phyloP scores from a whole-genome alignment of 1,140 invertebrate genomes.

The Alviniconcha marisindica region DNA sequence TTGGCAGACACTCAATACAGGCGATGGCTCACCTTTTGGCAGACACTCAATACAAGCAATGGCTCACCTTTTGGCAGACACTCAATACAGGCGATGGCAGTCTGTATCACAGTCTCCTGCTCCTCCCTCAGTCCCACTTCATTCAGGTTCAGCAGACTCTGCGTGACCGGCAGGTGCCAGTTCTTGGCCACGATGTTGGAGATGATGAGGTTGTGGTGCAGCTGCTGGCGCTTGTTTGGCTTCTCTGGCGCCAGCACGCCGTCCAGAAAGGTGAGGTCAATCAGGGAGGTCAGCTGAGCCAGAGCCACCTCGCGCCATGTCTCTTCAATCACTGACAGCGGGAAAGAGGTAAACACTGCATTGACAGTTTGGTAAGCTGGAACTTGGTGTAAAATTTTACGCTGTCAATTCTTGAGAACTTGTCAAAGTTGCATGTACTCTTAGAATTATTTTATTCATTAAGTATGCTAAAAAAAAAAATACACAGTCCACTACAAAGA shows the following conservation, averaged over 20 bases:
- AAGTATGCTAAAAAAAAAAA: no score
- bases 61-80: slow-evolving; percentile 61
- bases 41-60: slow-evolving; percentile 62
- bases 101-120: slow-evolving; percentile 60
- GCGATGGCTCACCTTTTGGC: slow-evolving; percentile 59
- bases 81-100: slow-evolving; percentile 65
- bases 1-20: no score
- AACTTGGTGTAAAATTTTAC: no score
- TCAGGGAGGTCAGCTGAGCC: slow-evolving; percentile 66
- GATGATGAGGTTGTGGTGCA: slow-evolving; percentile 61
- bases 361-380: background rate
- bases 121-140: slow-evolving; percentile 20
- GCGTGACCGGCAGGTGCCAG: slow-evolving; percentile 54
- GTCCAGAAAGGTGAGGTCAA: slow-evolving; percentile 72
- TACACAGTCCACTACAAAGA: no score
- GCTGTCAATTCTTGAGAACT: no score
- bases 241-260: slow-evolving; percentile 63
- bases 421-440: no score
- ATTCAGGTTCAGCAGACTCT: slow-evolving; percentile 25
- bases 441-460: no score
- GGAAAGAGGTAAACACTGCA: slow-evolving; percentile 28
- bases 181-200: slow-evolving; percentile 60
- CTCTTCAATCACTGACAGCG: slow-evolving; percentile 66
- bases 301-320: slow-evolving; percentile 69
- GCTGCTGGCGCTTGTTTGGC: slow-evolving; percentile 51